Percentiles rank a stretch among this genome's conserved stretches.
These are phyloP conservation scores for Zygogramma bicolorata DNA, from an alignment of 2,888 invertebrate genomes.

Conservation along the genomic window DNA sequence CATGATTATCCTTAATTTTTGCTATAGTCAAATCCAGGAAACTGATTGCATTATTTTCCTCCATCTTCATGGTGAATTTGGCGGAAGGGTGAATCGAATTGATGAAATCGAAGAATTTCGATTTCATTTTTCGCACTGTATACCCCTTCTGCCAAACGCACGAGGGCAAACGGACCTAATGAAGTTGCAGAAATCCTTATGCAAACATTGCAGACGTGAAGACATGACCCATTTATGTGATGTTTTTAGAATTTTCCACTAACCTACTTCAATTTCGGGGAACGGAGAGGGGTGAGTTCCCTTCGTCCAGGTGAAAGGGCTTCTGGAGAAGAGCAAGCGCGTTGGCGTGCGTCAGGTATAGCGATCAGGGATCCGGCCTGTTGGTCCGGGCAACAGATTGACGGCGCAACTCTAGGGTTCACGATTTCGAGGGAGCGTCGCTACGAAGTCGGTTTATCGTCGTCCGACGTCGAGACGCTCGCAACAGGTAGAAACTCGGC, in stretches of 20 bases:
- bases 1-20: too few relatives aligned
- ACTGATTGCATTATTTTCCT: too few relatives aligned
- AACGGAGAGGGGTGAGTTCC: constrained; percentile 31
- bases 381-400: constrained; percentile 58
- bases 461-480: constrained; percentile 52
- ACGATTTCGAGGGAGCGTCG: constrained; percentile 28
- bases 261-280: constrained; percentile 49
- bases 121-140: neutral
- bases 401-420: constrained; percentile 55
- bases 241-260: constrained; percentile 43
- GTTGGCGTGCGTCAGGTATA: constrained; percentile 58
- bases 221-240: constrained; percentile 11
- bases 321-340: constrained; percentile 51
- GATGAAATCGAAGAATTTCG: too few relatives aligned
- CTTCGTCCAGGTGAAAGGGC: constrained; percentile 49
- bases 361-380: constrained; percentile 51
- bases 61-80: too few relatives aligned
- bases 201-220: neutral
- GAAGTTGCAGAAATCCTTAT: constrained; percentile 2
- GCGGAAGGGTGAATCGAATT: too few relatives aligned
- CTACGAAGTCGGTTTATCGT: constrained; percentile 31
- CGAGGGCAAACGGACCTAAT: neutral
- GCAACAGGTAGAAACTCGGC: constrained; percentile 59
- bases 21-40: too few relatives aligned
- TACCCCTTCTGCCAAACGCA: neutral